Percentiles rank a stretch among this genome's conserved stretches.
Evolutionary conservation across 2,113 vertebrate species (phyloP).

Genomic region (Scolopax mira): DNA sequence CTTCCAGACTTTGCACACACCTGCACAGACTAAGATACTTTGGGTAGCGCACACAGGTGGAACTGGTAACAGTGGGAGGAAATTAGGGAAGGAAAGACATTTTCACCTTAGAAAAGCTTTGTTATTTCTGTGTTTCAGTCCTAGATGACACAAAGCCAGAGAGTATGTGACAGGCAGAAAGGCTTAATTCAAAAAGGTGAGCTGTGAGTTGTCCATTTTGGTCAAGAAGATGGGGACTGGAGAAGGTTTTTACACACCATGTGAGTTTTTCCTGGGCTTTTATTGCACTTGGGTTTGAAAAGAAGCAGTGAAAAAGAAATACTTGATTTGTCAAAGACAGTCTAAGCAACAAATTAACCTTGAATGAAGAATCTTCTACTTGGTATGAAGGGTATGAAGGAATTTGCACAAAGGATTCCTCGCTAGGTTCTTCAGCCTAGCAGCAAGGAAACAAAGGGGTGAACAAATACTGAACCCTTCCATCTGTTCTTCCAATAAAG

Average conservation of each 20-base stretch:
- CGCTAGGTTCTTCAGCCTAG: neutral
- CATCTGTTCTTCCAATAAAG: neutral
- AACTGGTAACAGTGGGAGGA: neutral
- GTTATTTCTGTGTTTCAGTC: neutral
- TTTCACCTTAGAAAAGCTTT: neutral
- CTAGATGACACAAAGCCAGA: neutral
- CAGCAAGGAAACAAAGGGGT: neutral
- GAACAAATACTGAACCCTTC: neutral
- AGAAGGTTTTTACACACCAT: neutral
- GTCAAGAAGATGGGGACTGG: neutral
- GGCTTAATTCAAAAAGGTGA: neutral
- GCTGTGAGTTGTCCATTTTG: neutral
- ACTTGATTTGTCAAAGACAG: neutral
- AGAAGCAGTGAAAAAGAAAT: neutral
- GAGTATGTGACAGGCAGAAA: neutral
- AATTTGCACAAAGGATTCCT: neutral
- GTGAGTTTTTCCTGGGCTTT: neutral
- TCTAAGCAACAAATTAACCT: neutral
- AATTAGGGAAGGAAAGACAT: neutral
- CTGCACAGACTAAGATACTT: neutral
- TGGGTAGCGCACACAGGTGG: neutral
- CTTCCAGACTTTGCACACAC: neutral
- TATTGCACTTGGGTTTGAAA: neutral
- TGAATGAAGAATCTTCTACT: neutral
- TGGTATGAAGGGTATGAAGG: fast-evolving